Evolutionary conservation across 1,140 invertebrate species (phyloP).

Genomic region (Eupristina koningsbergeri): DNA sequence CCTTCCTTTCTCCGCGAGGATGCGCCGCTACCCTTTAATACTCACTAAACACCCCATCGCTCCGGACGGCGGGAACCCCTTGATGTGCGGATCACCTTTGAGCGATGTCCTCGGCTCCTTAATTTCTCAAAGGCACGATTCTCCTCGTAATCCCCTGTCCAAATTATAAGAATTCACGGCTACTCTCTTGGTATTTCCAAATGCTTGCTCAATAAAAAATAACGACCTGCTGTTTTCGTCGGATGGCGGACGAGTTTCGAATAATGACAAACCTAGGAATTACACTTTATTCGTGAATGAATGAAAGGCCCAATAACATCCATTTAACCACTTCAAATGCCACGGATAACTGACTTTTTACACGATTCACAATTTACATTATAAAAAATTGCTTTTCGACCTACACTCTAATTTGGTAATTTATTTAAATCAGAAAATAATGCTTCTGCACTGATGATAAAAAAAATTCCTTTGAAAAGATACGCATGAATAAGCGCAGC

Average conservation of each 20-base stretch:
- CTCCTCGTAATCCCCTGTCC: background rate
- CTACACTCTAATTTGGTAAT: background rate
- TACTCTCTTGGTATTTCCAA: background rate
- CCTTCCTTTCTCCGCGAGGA: background rate
- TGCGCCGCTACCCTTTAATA: conserved; percentile 58
- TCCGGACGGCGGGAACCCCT: conserved; percentile 43
- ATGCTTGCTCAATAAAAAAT: background rate
- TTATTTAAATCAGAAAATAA: too few species aligned
- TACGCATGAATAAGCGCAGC: background rate
- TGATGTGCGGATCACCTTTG: background rate
- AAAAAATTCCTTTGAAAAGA: background rate
- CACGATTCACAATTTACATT: background rate
- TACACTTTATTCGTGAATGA: too few species aligned
- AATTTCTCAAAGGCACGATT: background rate
- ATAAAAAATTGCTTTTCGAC: too few species aligned
- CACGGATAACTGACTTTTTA: background rate
- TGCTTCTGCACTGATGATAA: too few species aligned
- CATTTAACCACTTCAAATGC: background rate
- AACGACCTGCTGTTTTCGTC: background rate
- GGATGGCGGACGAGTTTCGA: background rate
- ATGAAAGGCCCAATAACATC: background rate
- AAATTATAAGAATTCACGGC: background rate
- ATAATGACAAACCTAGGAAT: background rate
- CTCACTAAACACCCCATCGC: conserved; percentile 68
- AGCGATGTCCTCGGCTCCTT: background rate